A percentile compares a stretch with the other conserved stretches of the same genome.
Evolutionary conservation across 1,140 invertebrate genomes (phyloP).

Genomic region (Drosophila sucinea): DNA sequence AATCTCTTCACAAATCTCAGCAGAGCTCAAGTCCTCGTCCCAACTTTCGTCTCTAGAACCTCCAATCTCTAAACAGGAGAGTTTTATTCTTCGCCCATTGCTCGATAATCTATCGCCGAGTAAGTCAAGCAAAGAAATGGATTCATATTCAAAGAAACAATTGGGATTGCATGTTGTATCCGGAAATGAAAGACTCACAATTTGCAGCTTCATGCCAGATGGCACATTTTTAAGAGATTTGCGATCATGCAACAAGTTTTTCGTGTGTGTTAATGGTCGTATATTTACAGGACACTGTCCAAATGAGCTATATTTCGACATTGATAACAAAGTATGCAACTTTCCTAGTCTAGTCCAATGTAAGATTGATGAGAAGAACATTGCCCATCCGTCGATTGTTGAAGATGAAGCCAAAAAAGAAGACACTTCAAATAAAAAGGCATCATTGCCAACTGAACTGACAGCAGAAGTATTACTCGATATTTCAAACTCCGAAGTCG

Average conservation of each 20-base stretch:
- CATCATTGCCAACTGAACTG: not conserved
- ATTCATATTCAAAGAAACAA: not conserved
- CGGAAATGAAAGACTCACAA: not conserved
- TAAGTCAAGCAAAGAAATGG: not conserved
- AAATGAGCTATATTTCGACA: slow-evolving; percentile 30
- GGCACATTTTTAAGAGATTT: slow-evolving; percentile 36
- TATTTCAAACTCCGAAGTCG: not conserved
- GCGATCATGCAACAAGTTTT: slow-evolving; percentile 35
- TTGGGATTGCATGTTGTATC: not conserved
- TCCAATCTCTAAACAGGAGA: not conserved
- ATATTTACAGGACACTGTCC: slow-evolving; percentile 28
- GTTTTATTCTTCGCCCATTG: not conserved
- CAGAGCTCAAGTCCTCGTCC: no score
- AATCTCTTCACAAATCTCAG: no score
- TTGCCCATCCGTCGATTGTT: no score
- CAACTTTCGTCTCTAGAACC: not conserved
- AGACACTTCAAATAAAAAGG: not conserved
- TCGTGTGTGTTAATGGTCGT: slow-evolving; percentile 32
- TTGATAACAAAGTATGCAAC: slow-evolving; percentile 30
- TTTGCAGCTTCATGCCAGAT: slow-evolving; percentile 32
- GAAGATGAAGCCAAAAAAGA: not conserved
- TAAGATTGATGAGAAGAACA: not conserved
- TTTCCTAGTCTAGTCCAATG: slow-evolving; percentile 34
- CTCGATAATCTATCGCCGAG: not conserved
- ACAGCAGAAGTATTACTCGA: not conserved